Base-by-base conservation (phyloP, 2,797 vertebrate genomes). In the Cygnus olor region DNA sequence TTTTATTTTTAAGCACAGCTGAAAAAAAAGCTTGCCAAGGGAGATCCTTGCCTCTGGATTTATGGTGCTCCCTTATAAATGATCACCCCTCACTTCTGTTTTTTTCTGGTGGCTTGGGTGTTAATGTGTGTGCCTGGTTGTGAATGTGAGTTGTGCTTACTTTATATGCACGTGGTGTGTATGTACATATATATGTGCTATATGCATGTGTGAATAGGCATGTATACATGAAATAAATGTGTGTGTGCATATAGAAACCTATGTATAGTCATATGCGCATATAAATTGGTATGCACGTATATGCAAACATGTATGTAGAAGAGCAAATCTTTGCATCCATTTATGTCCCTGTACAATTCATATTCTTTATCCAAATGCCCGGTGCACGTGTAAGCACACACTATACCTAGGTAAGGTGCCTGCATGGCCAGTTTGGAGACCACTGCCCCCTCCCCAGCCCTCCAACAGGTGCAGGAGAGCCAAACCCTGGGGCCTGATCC, bases 381-480 rank as follows among this genome's bases (percentile, higher is more conserved):
- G 0, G 25, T 10, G 8, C n/a, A 3, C 11, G 5, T 30, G 21
- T 53, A 32, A 51, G 15, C 21, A 24, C 42, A 51, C 21, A 9
- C 21, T 0, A 1, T 13, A 36, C 19, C 32, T 27, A 18, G 2
- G 19, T 19, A n/a, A 42, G 34, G 57, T 47, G 19, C 27, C 21
- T 44, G 24, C 5, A 34, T 34, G 51, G 24, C 9, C 7, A 3
- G 2, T 28, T 2, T 1, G 1, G 30, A 51, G 32, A 17, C 57
- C 16, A 10, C 5, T 42, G 15, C 1, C 27, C 6, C 32, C 11
- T 28, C 68, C 18, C 24, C 27, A 45, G 25, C 15, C 11, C 19
- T 64, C 51, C 17, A 22, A 24, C 20, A 72, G 36, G 54, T 40
- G 24, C 49, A 27, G 32, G 9, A 56, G 16, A 32, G 14, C 22